Conservation (phyloP, 30 jellyfish, hydroid and myxozoan species). For the Hydractinia echinata region DNA sequence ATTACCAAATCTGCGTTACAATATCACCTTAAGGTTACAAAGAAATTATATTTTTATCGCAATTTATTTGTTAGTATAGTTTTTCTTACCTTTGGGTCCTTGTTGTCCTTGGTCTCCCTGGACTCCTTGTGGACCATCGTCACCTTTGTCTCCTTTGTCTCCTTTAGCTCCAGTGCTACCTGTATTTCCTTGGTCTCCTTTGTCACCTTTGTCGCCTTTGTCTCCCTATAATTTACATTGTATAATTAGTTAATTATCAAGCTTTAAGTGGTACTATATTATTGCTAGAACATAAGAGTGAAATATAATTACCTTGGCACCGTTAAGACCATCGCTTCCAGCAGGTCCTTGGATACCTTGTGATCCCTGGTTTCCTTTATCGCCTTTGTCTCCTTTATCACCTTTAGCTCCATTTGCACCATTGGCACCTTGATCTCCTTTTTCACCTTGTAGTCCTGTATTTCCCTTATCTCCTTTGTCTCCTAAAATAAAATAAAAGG, state of each 20-base stretch:
- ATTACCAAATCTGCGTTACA: no score
- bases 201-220: background rate
- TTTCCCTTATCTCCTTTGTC: conserved; percentile 20
- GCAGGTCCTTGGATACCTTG: background rate
- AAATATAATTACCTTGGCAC: no score
- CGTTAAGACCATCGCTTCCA: conserved; percentile 7
- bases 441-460: background rate
- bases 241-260: background rate
- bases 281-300: no score
- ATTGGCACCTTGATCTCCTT: background rate
- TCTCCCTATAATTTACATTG: background rate
- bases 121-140: background rate
- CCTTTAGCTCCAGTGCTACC: background rate
- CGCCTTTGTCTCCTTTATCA: conserved; percentile 13
- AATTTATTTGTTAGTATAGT: no score
- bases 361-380: background rate
- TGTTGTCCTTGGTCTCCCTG: conserved; percentile 22
- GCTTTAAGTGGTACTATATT: background rate
- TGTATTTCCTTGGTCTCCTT: background rate
- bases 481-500: background rate
- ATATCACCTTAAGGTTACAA: no score
- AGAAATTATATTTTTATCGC: no score
- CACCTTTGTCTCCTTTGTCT: background rate
- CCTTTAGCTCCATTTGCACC: conserved; percentile 31
- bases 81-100: conserved; percentile 18